Percentiles rank a stretch among this genome's conserved stretches.
These are phyloP conservation scores for Trimorus sp. DNA, from an alignment of 2,888 invertebrate species.

Conservation along the genomic window DNA sequence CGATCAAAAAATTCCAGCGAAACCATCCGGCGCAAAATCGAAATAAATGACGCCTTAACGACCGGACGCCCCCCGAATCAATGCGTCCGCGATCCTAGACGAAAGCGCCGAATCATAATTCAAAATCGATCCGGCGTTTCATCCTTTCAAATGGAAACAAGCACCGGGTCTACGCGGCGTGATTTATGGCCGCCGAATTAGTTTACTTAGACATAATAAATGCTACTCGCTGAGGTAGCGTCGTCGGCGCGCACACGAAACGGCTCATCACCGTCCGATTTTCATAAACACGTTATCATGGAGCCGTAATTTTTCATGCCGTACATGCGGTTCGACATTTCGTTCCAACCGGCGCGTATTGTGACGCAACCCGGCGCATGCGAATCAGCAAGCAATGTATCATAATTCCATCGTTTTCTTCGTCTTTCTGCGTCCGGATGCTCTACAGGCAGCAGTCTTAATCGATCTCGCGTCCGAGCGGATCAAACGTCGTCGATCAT, in stretches of 20 bases:
- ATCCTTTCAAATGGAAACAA: constrained; percentile 22
- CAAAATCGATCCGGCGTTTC: constrained; percentile 20
- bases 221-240: too few relatives aligned
- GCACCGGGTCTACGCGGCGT: constrained; percentile 19
- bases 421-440: constrained; percentile 46
- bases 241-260: too few relatives aligned
- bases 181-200: constrained; percentile 37
- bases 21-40: too few relatives aligned
- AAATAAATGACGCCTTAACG: too few relatives aligned
- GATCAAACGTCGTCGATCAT: constrained; percentile 48
- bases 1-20: too few relatives aligned
- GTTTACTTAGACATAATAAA: constrained; percentile 3
- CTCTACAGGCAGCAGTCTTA: constrained; percentile 40
- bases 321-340: too few relatives aligned
- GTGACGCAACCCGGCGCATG: neutral
- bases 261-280: too few relatives aligned
- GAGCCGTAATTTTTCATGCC: constrained; percentile 1
- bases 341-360: too few relatives aligned
- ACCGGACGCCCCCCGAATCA: too few relatives aligned
- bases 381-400: constrained; percentile 27
- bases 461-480: constrained; percentile 55
- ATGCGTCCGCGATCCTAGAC: too few relatives aligned
- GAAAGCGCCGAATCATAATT: neutral
- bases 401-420: constrained; percentile 37
- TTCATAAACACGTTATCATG: too few relatives aligned